These are phyloP conservation scores for Heliconius cydno DNA, from an alignment of 2,888 invertebrate species.

Conservation along the genomic window DNA sequence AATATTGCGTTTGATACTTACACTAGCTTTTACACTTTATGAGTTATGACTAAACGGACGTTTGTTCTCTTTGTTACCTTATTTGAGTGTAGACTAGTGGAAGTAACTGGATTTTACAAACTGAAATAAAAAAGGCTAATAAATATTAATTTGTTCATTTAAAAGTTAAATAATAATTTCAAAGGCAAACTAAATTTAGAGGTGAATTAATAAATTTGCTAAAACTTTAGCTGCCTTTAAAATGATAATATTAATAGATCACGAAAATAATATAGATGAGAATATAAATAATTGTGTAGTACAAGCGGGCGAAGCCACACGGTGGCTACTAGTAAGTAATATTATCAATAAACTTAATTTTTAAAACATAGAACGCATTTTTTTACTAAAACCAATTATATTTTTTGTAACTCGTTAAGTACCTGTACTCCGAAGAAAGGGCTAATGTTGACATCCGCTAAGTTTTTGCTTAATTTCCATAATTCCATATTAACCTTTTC, in stretches of 20 bases:
- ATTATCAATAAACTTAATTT: background rate
- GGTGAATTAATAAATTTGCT: too few species aligned
- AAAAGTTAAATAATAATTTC: too few species aligned
- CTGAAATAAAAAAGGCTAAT: background rate
- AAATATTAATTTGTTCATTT: too few species aligned
- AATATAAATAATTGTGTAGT: too few species aligned
- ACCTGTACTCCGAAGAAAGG: background rate
- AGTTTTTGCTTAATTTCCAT: slow-evolving; percentile 30
- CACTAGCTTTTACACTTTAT: slow-evolving; percentile 28
- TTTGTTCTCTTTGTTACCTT: slow-evolving; percentile 3
- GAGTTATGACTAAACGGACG: slow-evolving; percentile 18
- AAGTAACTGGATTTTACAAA: background rate
- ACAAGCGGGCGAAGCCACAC: too few species aligned
- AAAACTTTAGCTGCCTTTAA: too few species aligned
- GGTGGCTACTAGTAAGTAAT: too few species aligned
- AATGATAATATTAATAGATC: too few species aligned
- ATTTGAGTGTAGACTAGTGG: background rate
- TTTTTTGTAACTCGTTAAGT: background rate
- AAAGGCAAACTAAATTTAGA: too few species aligned
- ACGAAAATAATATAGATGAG: too few species aligned
- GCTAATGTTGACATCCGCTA: slow-evolving; percentile 22
- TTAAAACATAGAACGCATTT: background rate
- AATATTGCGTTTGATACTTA: slow-evolving; percentile 37
- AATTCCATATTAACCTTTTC: slow-evolving; percentile 27
- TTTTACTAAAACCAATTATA: background rate